Conservation (phyloP, 1,140 invertebrate species). For the Formica selysi region DNA sequence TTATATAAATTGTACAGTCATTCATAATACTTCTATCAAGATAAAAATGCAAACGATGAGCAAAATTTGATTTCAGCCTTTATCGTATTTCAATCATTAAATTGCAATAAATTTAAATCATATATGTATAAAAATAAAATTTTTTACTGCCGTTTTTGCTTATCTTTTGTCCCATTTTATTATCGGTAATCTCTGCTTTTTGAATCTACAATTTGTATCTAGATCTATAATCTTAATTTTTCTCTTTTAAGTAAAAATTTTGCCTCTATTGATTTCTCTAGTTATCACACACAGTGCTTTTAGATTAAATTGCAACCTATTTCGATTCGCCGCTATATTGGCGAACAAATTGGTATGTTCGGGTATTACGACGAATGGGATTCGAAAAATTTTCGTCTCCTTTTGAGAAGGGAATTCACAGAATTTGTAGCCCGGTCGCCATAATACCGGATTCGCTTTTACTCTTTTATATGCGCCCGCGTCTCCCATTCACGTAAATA, state of each 20-base stretch:
- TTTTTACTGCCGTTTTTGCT: neutral
- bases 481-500: neutral
- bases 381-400: constrained; percentile 52
- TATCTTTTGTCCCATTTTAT: neutral
- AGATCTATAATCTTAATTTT: neutral
- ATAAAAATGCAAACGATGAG: neutral
- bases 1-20: neutral
- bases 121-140: neutral
- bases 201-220: neutral
- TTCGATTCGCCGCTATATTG: neutral
- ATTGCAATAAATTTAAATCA: neutral
- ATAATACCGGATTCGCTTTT: constrained; percentile 40
- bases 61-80: neutral
- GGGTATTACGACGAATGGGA: constrained; percentile 27
- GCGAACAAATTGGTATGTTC: neutral
- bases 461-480: constrained; percentile 38
- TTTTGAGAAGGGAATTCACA: constrained; percentile 45
- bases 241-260: neutral
- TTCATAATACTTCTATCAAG: neutral
- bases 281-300: neutral
- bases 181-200: neutral
- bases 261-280: neutral
- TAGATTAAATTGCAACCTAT: neutral
- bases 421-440: constrained; percentile 35
- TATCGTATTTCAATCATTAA: neutral